phyloP scores from a whole-genome alignment of 2,113 vertebrate genomes.

The Marmota flaviventris region DNA sequence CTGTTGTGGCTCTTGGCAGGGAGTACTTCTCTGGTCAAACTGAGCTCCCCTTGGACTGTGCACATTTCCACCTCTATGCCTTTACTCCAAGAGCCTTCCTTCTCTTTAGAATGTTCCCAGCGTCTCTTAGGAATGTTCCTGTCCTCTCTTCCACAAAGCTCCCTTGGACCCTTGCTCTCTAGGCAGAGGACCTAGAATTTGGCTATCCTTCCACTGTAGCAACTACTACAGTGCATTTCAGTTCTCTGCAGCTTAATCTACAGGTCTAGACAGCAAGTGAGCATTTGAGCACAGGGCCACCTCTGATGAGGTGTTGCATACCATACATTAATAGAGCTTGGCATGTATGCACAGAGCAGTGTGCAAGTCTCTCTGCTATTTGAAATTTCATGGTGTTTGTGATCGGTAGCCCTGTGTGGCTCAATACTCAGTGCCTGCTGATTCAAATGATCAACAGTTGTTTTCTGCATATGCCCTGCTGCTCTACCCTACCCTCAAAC shows the following conservation, averaged over 20 bases:
- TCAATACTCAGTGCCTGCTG: fast-evolving
- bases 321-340: not conserved
- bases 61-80: not conserved
- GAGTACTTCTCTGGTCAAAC: not conserved
- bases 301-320: not conserved
- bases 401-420: too few species aligned
- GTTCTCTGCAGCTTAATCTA: not conserved
- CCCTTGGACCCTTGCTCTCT: not conserved
- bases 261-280: not conserved
- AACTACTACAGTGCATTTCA: not conserved
- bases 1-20: not conserved
- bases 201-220: not conserved
- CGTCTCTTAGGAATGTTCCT: not conserved
- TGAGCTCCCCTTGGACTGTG: not conserved
- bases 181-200: not conserved
- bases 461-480: not conserved
- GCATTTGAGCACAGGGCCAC: not conserved
- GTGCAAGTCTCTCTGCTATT: not conserved
- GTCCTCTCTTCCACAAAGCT: not conserved
- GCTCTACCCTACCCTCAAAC: not conserved
- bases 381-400: fast-evolving
- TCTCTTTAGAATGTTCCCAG: not conserved
- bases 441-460: not conserved
- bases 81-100: not conserved
- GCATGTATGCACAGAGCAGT: not conserved